phyloP scores from a whole-genome alignment of 2,797 vertebrate species.

The Arnoldichthys spilopterus region DNA sequence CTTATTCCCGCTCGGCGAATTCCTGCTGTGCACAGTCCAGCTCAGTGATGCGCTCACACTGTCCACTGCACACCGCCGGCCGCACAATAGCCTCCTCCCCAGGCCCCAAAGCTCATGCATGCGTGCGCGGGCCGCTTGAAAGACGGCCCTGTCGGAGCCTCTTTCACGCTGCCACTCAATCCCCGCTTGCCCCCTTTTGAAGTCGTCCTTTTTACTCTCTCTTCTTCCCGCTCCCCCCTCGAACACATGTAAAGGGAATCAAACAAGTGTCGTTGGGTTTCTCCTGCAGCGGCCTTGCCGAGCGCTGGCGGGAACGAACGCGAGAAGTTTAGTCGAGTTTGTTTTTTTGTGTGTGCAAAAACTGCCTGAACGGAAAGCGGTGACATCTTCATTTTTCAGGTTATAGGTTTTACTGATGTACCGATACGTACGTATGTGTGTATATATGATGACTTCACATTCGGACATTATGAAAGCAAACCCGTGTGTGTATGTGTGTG shows the following conservation, averaged over 20 bases:
- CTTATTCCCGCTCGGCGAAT: not conserved
- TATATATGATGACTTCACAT: not conserved
- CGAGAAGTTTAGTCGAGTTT: no score
- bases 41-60: slow-evolving; percentile 25
- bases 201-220: slow-evolving; percentile 24
- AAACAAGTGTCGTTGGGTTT: slow-evolving; percentile 22
- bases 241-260: slow-evolving; percentile 30
- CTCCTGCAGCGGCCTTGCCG: slow-evolving; percentile 6
- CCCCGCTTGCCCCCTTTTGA: slow-evolving; percentile 40
- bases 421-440: not conserved
- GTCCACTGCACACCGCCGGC: not conserved
- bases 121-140: slow-evolving; percentile 35
- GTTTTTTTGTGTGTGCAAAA: no score
- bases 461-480: not conserved
- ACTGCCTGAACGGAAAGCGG: no score
- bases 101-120: slow-evolving; percentile 37
- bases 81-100: slow-evolving; percentile 22
- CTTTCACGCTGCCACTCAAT: slow-evolving; percentile 42
- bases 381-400: no score
- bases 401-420: no score
- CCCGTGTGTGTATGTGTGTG: not conserved
- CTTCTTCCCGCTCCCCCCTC: not conserved
- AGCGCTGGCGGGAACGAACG: no score
- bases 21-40: not conserved
- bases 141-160: slow-evolving; percentile 22